Conservation (phyloP, 2,113 vertebrate species). For the Sclerurus mexicanus region DNA sequence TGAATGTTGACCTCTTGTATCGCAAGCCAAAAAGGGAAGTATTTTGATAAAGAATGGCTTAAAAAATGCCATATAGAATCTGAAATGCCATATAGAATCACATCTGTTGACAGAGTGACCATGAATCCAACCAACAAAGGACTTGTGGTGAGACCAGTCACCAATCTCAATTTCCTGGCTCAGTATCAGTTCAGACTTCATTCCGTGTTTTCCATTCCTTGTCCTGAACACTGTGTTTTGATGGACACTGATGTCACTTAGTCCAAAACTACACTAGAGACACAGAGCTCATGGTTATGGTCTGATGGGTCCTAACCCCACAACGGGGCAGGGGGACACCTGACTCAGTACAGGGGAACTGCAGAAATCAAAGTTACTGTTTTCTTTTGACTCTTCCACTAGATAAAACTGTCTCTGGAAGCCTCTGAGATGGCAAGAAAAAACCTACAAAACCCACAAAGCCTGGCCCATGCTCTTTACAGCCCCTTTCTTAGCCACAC, state of each 20-base stretch:
- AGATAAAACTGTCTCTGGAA: background rate
- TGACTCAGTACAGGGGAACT: background rate
- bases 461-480: background rate
- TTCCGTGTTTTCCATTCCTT: background rate
- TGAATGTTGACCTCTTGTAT: background rate
- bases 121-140: background rate
- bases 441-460: background rate
- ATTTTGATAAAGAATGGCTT: background rate
- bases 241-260: background rate
- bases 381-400: background rate
- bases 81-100: background rate
- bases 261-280: background rate
- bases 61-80: background rate
- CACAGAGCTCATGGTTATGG: background rate
- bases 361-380: background rate
- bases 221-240: background rate
- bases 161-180: background rate
- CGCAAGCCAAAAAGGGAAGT: background rate
- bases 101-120: background rate
- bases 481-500: background rate
- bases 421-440: fast-evolving
- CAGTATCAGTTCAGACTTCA: background rate
- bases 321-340: background rate
- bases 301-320: background rate
- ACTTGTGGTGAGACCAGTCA: background rate